Evolutionary conservation across 2,888 invertebrate genomes (phyloP), one percentile per base, ranked within the genome.

Genomic region (Cylindroiulus punctatus): DNA sequence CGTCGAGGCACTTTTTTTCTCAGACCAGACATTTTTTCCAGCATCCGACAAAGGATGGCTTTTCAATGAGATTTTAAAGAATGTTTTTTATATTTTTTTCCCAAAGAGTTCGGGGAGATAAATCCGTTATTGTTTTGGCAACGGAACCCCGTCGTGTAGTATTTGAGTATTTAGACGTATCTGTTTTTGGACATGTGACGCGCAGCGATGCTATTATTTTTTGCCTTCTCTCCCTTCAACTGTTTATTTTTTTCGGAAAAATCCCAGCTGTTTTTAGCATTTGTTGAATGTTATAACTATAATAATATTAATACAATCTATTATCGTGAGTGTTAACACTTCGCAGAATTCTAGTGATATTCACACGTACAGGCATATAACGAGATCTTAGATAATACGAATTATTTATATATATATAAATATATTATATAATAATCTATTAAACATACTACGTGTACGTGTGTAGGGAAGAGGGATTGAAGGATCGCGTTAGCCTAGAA

Each of bases 301-400:
- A 52, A 52, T 52, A 52, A 52, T 52, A 52, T 52, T 52, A 52
- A 52, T 52, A 52, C 52, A 52, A 52, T 52, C 52, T 52, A 52
- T 52, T 44, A 52, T 52, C 52, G 52, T 52, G 52, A 52, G 52
- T 12, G 52, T 52, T 52, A 52, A 52, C 52, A 52, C 52, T 52
- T 52, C 52, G 52, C 52, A 52, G n/a, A 52, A 52, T 19, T 52
- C 52, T 52, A 52, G 52, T 52, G 52, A 52, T n/a, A 52, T 52
- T 52, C 52, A 52, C 52, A 52, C 52, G 52, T 52, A 52, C 52
- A 52, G 52, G 52, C 52, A 52, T 52, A 52, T 52, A 52, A 52
- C 14, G 52, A 52, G 52, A 52, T 52, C 52, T 52, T 52, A 52
- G 52, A 52, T 2, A 52, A 52, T 52, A 52, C 52, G 52, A 52